phyloP scores from a whole-genome alignment of 2,888 invertebrate species.

The Empis livida region DNA sequence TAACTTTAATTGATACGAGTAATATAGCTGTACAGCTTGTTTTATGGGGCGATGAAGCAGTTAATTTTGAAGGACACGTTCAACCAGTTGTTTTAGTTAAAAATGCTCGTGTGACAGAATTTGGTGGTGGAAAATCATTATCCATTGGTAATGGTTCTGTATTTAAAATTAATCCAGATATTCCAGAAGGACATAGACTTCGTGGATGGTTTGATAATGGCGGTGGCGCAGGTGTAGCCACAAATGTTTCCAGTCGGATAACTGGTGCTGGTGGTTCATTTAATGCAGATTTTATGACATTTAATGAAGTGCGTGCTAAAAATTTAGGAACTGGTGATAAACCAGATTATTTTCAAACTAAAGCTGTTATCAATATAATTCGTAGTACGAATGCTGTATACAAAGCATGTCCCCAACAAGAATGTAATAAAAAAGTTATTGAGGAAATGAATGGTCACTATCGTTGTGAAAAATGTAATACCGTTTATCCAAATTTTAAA shows the following conservation, averaged over 20 bases:
- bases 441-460: constrained; percentile 79
- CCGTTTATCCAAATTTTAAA: constrained; percentile 71
- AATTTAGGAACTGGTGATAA: constrained; percentile 62
- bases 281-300: constrained; percentile 57
- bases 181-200: constrained; percentile 71
- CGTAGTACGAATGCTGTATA: constrained; percentile 77
- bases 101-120: constrained; percentile 74
- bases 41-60: constrained; percentile 84
- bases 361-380: constrained; percentile 66
- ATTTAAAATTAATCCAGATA: constrained; percentile 75
- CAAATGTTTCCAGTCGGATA: constrained; percentile 52
- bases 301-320: constrained; percentile 58
- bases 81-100: constrained; percentile 80
- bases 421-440: constrained; percentile 90
- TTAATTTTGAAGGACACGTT: constrained; percentile 60
- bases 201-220: constrained; percentile 86
- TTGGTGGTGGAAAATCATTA: constrained; percentile 58
- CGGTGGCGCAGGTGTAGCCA: constrained; percentile 48
- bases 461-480: constrained; percentile 90
- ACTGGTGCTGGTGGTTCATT: constrained; percentile 28
- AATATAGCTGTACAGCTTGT: constrained; percentile 67
- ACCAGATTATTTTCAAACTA: constrained; percentile 67
- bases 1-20: constrained; percentile 74
- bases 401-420: constrained; percentile 76
- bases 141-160: constrained; percentile 46